Base-by-base conservation (phyloP, 2,797 vertebrate species). In the Cossypha heuglini region DNA sequence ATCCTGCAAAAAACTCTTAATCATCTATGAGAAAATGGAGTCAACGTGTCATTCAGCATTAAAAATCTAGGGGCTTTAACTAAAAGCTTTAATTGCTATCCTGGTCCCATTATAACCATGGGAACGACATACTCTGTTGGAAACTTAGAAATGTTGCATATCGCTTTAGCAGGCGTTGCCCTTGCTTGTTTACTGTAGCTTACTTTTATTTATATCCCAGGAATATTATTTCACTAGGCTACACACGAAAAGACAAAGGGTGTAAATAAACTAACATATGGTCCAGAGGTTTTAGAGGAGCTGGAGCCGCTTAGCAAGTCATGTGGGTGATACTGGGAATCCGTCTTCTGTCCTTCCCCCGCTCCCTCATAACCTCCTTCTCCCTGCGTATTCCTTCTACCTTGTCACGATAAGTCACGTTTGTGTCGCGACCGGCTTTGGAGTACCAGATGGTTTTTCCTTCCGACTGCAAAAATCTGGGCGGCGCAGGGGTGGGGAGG, bases 211-310 rank as follows among this genome's bases (percentile, higher is more conserved):
- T 89, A 38, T 79, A 91, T 72, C 75, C 72, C 79, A 89, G 59
- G 92, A 96, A 96, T 94, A 78, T 58, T 59, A 46, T 84, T 94
- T 31, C 49, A 75, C 62, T 69, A 91, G 29, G 71, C 33, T 43
- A 69, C 79, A 85, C 58, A 64, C 1, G 5, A 75, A 88, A 84
- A 93, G 81, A 93, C 62, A 96, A 95, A 91, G 58, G 80, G 90
- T 94, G 71, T 84, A 97, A 97, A 92, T 94, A 97, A 96, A 95
- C 88, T 86, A 97, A 88, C 91, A 95, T 94, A 97, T 96, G 94
- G 92, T 46, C 90, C 24, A 59, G 81, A 95, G 94, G 66, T 96
- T 97, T 94, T 94, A 96, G 81, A 84, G 88, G 75, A 97, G 83
- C 86, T 90, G 88, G 76, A 93, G 74, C 81, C 33, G 92, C 94